Percentiles rank a stretch among this genome's conserved stretches.
Conservation (phyloP, 2,797 vertebrate genomes). For the Channallabes apus region DNA sequence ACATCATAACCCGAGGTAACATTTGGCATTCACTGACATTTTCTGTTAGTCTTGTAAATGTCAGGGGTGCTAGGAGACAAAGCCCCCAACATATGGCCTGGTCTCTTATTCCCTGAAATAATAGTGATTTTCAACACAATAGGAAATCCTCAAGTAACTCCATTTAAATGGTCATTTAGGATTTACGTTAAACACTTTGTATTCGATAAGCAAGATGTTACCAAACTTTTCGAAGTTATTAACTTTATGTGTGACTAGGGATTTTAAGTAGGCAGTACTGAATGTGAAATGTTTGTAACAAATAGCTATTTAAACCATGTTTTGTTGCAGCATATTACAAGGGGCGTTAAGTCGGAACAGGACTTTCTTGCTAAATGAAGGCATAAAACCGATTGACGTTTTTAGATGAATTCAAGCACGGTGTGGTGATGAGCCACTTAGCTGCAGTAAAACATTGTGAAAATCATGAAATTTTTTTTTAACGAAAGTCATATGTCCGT, state of each 20-base stretch:
- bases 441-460: too few species aligned
- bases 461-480: too few species aligned
- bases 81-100: constrained; percentile 55
- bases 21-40: constrained; percentile 78
- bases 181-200: background rate
- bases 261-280: too few species aligned
- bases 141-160: constrained; percentile 24
- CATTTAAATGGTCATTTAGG: constrained; percentile 3
- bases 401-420: too few species aligned
- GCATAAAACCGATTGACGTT: too few species aligned
- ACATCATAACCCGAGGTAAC: constrained; percentile 68
- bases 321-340: background rate
- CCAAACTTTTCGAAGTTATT: background rate
- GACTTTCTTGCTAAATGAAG: too few species aligned
- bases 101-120: constrained; percentile 33
- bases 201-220: background rate
- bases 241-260: background rate
- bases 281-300: background rate
- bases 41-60: constrained; percentile 73
- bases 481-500: too few species aligned
- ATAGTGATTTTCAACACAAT: constrained; percentile 9
- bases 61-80: constrained; percentile 68
- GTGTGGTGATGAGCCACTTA: too few species aligned
- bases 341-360: too few species aligned
- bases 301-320: background rate